Conservation (phyloP, 2,888 invertebrate genomes). For the Galerucella calmariensis region DNA sequence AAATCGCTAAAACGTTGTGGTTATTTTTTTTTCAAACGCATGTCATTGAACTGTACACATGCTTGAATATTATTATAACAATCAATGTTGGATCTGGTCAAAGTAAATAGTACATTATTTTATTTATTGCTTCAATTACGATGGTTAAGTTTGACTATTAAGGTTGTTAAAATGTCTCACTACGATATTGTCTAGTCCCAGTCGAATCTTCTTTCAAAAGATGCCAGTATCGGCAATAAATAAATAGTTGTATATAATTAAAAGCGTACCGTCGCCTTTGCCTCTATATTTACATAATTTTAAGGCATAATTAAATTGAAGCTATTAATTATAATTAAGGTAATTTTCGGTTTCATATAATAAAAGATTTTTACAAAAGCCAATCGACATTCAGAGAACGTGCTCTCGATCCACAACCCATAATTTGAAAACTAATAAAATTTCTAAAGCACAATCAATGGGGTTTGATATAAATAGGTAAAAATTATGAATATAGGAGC, state of each 20-base stretch:
- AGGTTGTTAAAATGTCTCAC: not conserved
- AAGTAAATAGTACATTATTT: not conserved
- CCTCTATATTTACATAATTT: constrained; percentile 39
- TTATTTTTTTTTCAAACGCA: constrained; percentile 14
- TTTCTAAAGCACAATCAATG: too few species aligned
- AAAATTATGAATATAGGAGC: too few species aligned
- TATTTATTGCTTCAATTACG: not conserved
- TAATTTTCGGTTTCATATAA: constrained; percentile 34
- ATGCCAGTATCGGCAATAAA: constrained; percentile 16
- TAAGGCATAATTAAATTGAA: constrained; percentile 34
- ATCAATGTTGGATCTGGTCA: not conserved
- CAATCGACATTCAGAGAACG: constrained; percentile 24
- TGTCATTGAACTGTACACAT: constrained; percentile 25
- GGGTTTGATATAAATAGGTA: too few species aligned
- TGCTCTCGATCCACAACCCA: constrained; percentile 18
- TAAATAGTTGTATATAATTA: constrained; percentile 24
- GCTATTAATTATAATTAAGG: constrained; percentile 40
- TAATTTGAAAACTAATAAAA: constrained; percentile 14
- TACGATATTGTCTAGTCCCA: not conserved
- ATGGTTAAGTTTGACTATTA: not conserved
- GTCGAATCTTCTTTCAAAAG: not conserved
- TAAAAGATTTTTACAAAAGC: constrained; percentile 32
- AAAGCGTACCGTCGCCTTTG: constrained; percentile 5
- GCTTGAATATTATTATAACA: constrained; percentile 3
- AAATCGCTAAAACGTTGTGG: constrained; percentile 19